Evolutionary conservation across 2,797 vertebrate genomes (phyloP).

Genomic region (Toxotes lorentzi): DNA sequence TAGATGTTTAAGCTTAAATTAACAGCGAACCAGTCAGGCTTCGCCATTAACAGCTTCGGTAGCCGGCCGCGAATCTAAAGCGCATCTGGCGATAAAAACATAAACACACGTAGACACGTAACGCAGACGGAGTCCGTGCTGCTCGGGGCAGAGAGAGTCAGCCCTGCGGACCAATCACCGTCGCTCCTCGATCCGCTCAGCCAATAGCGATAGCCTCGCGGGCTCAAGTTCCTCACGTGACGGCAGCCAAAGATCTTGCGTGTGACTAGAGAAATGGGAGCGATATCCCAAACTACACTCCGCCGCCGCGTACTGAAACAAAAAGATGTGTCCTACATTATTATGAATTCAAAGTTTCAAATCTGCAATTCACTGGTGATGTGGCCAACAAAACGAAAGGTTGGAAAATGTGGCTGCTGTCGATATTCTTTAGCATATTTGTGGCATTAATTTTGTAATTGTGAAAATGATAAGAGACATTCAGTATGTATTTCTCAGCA

Average conservation of each 20-base stretch:
- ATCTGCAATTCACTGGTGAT: too few species aligned
- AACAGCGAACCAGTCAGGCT: neutral
- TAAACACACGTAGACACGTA: conserved; percentile 25
- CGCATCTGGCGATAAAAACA: neutral
- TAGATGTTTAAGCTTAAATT: too few species aligned
- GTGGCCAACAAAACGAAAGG: neutral
- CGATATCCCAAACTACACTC: neutral
- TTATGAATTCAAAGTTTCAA: too few species aligned
- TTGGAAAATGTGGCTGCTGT: neutral
- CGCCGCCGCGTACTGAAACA: neutral
- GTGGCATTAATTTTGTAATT: neutral
- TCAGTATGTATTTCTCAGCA: neutral
- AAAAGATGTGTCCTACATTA: too few species aligned
- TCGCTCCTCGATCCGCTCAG: rapidly evolving
- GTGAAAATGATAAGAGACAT: neutral
- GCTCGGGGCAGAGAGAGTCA: neutral
- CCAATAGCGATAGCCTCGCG: conserved; percentile 31
- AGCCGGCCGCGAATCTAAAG: neutral
- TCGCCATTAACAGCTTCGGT: neutral
- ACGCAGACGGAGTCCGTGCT: conserved; percentile 8
- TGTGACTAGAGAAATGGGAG: neutral
- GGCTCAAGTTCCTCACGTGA: conserved; percentile 54
- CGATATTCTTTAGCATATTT: too few species aligned
- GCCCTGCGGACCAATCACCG: conserved; percentile 34
- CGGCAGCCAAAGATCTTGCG: neutral